phyloP scores from a whole-genome alignment of 1,140 invertebrate genomes.

The Metopolophium dirhodum region DNA sequence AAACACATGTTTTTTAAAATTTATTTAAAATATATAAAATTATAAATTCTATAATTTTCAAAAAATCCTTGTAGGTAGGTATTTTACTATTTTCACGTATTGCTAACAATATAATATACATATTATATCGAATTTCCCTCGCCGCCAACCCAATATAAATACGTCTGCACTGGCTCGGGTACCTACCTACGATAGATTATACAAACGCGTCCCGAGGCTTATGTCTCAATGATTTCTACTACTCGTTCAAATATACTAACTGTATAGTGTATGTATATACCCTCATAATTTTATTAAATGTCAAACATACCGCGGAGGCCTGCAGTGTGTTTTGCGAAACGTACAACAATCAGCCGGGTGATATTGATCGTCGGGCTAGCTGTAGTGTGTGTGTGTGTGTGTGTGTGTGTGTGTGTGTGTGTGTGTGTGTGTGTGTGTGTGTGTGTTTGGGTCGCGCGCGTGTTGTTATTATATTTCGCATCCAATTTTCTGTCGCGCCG shows the following conservation, averaged over 20 bases:
- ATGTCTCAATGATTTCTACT: background rate
- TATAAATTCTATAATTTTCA: background rate
- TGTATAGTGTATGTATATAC: too few relatives aligned
- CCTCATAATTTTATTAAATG: background rate
- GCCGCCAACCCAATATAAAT: background rate
- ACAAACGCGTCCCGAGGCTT: background rate
- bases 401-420: background rate
- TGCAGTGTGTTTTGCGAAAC: background rate
- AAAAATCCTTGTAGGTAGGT: background rate
- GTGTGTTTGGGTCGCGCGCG: background rate
- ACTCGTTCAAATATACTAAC: background rate
- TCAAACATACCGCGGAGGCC: background rate
- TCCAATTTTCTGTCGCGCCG: constrained; percentile 1
- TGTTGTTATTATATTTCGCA: background rate
- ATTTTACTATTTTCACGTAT: too few relatives aligned
- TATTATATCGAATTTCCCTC: background rate
- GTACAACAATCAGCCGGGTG: constrained; percentile 23
- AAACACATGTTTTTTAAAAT: background rate
- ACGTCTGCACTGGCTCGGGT: too few relatives aligned
- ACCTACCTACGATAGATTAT: background rate
- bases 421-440: background rate
- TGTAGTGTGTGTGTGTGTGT: background rate
- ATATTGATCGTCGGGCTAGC: constrained; percentile 28
- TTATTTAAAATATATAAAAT: too few relatives aligned
- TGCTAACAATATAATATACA: background rate